A percentile compares a stretch with the other conserved stretches of the same genome.
phyloP scores from a whole-genome alignment of 2,113 vertebrate genomes.

The Pseudorasbora parva region DNA sequence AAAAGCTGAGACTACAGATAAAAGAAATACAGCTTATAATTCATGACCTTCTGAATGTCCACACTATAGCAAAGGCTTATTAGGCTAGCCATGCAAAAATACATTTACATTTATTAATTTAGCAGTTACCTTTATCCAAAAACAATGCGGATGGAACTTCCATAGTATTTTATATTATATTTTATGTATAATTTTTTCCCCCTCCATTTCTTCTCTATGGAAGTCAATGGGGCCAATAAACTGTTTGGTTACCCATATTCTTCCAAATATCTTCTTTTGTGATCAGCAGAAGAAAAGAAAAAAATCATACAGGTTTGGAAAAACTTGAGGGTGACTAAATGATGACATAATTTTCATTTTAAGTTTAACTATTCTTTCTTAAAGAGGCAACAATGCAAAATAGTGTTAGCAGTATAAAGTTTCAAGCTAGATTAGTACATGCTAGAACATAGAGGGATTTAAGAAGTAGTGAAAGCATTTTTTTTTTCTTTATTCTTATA shows the following conservation, averaged over 20 bases:
- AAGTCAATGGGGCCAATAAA: too few relatives aligned
- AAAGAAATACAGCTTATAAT: background rate
- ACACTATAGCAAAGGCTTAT: background rate
- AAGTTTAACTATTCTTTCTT: background rate
- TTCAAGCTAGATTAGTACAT: background rate
- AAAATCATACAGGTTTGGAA: too few relatives aligned
- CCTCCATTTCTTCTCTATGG: too few relatives aligned
- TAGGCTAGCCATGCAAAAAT: background rate
- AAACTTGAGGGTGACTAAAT: too few relatives aligned
- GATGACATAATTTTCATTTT: too few relatives aligned
- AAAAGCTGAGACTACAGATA: slow-evolving; percentile 9
- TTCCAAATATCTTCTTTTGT: too few relatives aligned
- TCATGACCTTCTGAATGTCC: background rate
- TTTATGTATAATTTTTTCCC: too few relatives aligned
- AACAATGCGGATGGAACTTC: too few relatives aligned
- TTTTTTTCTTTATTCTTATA: background rate
- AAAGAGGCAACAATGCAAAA: background rate
- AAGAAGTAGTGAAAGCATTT: background rate
- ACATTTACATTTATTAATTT: background rate
- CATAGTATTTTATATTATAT: too few relatives aligned
- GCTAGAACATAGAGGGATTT: background rate
- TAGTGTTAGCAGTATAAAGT: background rate
- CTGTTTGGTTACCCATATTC: too few relatives aligned
- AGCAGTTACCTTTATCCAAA: background rate
- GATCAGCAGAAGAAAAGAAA: too few relatives aligned